Evolutionary conservation across 2,797 vertebrate species (phyloP), one percentile per base, ranked within the genome.

Genomic region (Manis javanica): DNA sequence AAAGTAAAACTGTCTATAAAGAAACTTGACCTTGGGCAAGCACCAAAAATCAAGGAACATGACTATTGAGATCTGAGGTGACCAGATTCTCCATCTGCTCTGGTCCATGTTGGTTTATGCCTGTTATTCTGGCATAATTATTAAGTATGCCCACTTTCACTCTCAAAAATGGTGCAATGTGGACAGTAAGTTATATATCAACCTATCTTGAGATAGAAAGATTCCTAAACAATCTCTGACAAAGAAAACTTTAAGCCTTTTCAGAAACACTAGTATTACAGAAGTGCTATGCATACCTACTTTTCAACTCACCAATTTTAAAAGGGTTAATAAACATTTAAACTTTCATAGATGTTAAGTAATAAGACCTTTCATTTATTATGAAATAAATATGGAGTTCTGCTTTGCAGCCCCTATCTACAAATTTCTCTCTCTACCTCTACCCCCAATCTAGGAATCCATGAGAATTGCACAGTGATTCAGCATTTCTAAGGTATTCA

Each of bases 401-500:
- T 90, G 89, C 71, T 57, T 93, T 39, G 59, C 72, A 86, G 87
- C 64, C 91, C 93, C 15, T 53, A 95, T 78, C 59, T 93, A 87
- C 66, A 68, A 86, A 83, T 69, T 83, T 74, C 68, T 34, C 68
- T 90, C 59, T 95, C 39, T 59, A 93, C 39, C 26, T 96, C 89
- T 92, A 57, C 29, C 59, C 87, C 86, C 39, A 68, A 26, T 39
- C 66, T 24, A 83, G 86, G 57, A 59, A 94, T 92, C 81, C 57
- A 71, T 21, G 75, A 91, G 85, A 78, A 51, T 24, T 24, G 53
- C 77, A 93, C 81, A 68, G 78, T 98, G 98, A 98, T n/a, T 98
- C 97, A 97, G 98, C 98, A 97, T 86, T 96, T 97, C 90, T 74
- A 69, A 79, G 24, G 74, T 84, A 59, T 53, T 95, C 87, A 21